Base-by-base conservation (phyloP, 1,140 invertebrate genomes). In the Leptoteleia sp. region DNA sequence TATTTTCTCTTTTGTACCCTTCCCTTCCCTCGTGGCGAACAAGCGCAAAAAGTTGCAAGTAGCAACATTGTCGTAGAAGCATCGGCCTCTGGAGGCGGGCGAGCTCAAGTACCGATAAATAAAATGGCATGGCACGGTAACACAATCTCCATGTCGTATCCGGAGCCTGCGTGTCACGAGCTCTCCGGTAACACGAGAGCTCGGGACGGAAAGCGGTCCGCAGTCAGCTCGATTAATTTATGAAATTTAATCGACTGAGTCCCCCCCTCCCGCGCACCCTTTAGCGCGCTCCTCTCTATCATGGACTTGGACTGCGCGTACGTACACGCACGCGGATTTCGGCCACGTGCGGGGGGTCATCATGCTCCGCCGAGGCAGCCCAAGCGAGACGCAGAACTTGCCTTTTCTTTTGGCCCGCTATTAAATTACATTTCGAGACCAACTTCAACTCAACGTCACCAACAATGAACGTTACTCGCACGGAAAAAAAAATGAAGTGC, bases 241-340 rank as follows among this genome's bases (percentile, higher is more conserved):
- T 83, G 82, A 85, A 85, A 85, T 85, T 85, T 80, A 85, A 85
- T 85, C 84, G 80, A 84, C 81, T 82, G 79, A 73, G 71, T 61
- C 59, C 42, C 38, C 42, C 68, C 33, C 33, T n/a, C n/a, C n/a
- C n/a, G n/a, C n/a, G n/a, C n/a, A n/a, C 31, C 48, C 17, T 57
- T 48, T 47, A 42, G 45, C 16, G 12, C 27, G 12, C 16, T 55
- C 27, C 67, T 65, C 52, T 48, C 54, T 31, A 47, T 54, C 25
- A 16, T 64, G 27, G 9, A 45, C 17, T 35, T 27, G 29, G 37
- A 31, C 13, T 11, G 27, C 38, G 47, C 35, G 35, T 43, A 8
- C 52, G 31, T 61, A 37, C 57, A 72, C 59, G 55, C 57, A 68
- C 61, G 57, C 62, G 37, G 38, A 31, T 52, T 52, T 43, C 9